Evolutionary conservation across 2,113 vertebrate species (phyloP).

Genomic region (Gopherus flavomarginatus): DNA sequence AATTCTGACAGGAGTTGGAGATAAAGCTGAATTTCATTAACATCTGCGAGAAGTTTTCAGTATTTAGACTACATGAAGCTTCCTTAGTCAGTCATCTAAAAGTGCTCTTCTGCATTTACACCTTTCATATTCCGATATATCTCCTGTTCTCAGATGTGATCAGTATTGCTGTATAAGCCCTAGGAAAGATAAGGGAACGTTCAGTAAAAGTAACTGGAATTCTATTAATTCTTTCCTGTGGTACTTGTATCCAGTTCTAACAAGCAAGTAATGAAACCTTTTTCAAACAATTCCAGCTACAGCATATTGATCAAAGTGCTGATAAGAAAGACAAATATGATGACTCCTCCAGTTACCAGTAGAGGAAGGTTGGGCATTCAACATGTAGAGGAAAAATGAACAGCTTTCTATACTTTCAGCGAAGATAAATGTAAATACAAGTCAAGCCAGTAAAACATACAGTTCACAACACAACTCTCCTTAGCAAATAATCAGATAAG

Average conservation of each 20-base stretch:
- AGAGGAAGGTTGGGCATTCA: neutral
- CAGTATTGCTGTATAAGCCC: neutral
- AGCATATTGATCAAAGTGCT: neutral
- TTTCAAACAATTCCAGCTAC: neutral
- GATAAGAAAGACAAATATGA: neutral
- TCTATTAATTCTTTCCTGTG: neutral
- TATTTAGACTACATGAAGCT: neutral
- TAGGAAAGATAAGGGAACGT: rapidly evolving
- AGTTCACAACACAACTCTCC: neutral
- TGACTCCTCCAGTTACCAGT: neutral
- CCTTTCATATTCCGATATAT: neutral
- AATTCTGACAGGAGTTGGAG: rapidly evolving
- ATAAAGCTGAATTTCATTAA: neutral
- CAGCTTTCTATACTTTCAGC: neutral
- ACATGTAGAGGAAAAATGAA: neutral
- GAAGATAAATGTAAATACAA: neutral
- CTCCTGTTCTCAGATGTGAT: neutral
- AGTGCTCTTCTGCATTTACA: neutral
- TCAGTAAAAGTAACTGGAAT: too few relatives aligned
- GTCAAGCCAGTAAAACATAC: neutral
- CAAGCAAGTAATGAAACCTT: neutral
- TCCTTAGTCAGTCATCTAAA: neutral
- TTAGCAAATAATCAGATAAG: neutral
- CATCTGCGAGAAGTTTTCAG: neutral
- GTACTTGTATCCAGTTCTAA: neutral